phyloP scores from a whole-genome alignment of 2,113 vertebrate species.

The Poeciliopsis occidentalis region DNA sequence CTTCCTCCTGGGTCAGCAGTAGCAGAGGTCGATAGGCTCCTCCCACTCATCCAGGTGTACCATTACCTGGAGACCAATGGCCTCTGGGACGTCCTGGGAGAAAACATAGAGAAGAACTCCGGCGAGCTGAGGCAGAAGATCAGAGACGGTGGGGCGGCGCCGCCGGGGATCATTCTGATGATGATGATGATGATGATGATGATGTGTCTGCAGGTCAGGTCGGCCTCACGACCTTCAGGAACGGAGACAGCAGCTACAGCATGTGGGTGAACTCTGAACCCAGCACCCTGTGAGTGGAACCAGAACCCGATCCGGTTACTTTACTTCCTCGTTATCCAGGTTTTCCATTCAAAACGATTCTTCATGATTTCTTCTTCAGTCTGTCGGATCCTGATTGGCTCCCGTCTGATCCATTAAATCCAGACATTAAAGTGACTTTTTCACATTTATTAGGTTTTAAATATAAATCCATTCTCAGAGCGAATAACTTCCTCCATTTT shows the following conservation, averaged over 20 bases:
- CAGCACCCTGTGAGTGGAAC: conserved; percentile 85
- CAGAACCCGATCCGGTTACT: background rate
- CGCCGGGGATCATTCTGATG: too few relatives aligned
- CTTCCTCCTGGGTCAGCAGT: conserved; percentile 86
- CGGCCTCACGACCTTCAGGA: conserved; percentile 84
- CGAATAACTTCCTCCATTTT: too few relatives aligned
- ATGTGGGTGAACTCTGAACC: conserved; percentile 81
- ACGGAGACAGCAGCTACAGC: conserved; percentile 74
- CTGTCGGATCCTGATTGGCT: too few relatives aligned
- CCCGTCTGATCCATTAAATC: too few relatives aligned
- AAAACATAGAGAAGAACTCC: conserved; percentile 71
- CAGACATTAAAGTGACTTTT: too few relatives aligned
- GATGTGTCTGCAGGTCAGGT: conserved; percentile 77
- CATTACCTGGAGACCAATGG: conserved; percentile 83
- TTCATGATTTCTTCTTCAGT: too few relatives aligned
- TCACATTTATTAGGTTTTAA: too few relatives aligned
- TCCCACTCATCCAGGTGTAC: conserved; percentile 83
- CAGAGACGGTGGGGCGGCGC: conserved; percentile 79
- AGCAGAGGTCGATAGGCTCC: conserved; percentile 80
- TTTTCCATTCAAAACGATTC: too few relatives aligned
- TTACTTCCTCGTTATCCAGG: too few relatives aligned
- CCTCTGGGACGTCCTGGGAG: conserved; percentile 82
- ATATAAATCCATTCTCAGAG: too few relatives aligned
- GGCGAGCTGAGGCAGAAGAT: conserved; percentile 60
- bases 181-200: background rate